Evolutionary conservation across 2,888 invertebrate genomes (phyloP).

Genomic region (Hedychridium roseum): DNA sequence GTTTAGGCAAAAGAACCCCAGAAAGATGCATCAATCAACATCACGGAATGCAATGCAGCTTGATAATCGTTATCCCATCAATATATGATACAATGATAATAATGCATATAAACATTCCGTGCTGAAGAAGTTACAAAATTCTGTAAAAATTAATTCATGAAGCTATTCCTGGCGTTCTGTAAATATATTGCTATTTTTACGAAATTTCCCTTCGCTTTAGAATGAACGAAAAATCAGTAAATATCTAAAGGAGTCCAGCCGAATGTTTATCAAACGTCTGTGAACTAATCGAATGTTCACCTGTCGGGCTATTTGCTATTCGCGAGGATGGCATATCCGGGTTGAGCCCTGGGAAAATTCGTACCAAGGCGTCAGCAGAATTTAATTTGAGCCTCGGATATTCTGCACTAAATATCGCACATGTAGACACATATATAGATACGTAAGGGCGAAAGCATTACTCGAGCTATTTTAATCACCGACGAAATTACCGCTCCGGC

Average conservation of each 20-base stretch:
- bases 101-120: not conserved
- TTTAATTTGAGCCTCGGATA: not conserved
- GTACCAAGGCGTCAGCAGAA: not conserved
- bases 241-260: not conserved
- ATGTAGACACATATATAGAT: too few relatives aligned
- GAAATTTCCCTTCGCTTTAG: slow-evolving; percentile 7
- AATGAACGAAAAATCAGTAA: not conserved
- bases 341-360: too few relatives aligned
- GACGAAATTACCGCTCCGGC: too few relatives aligned
- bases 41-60: not conserved
- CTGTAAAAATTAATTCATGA: too few relatives aligned
- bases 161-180: too few relatives aligned
- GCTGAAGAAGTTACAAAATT: not conserved
- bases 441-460: too few relatives aligned
- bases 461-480: too few relatives aligned
- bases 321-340: too few relatives aligned
- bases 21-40: not conserved
- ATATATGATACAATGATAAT: slow-evolving; percentile 27
- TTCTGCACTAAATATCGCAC: too few relatives aligned
- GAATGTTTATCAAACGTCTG: not conserved
- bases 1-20: not conserved
- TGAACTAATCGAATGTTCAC: not conserved
- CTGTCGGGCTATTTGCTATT: not conserved
- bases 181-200: not conserved
- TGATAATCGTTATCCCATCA: slow-evolving; percentile 25